Evolutionary conservation across 1,140 invertebrate species (phyloP), one percentile per base, ranked within the genome.

Genomic region (Trachymyrmex septentrionalis): DNA sequence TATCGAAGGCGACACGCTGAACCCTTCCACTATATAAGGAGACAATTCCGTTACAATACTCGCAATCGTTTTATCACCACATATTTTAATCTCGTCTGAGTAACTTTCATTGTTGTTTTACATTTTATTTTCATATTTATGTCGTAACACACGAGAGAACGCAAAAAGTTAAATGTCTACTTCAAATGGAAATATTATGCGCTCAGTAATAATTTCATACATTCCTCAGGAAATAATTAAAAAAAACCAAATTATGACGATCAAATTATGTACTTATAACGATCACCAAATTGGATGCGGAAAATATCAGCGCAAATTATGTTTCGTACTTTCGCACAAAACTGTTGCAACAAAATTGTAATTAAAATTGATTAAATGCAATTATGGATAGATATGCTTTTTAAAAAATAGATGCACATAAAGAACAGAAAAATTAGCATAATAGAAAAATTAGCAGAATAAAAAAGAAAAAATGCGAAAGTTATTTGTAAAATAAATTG

Each of bases 51-150:
- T 44, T 81, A 59, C 21, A 14, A 7, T 38, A 21, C 6, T 7
- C 9, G 21, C 30, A n/a, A 24, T 38, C 34, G 16, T 61, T 72
- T 48, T 53, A 59, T 19, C 38, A 12, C 14, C 50, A 30, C 14
- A 38, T 24, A 71, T 71, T 71, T 81, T 81, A 24, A 71, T 57
- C 24, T 44, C 30, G 78, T 14, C 4, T 81, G 27, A 81, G 30
- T 81, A 71, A 57, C 16, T 81, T 71, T 81, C 16, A 44, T 44
- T 81, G 64, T 59, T 34, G 34, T 12, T 10, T 44, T 34, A 38
- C 21, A 16, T 27, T 44, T 71, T 38, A 81, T 71, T 71, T 30
- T 55, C 5, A 14, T 34, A 9, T 66, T 48, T 64, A 21, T 7
- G 14, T 57, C 16, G 21, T 30, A 10, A 69, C 69, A 12, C 4